Conservation (phyloP, 2,797 vertebrate species). For the Semotilus atromaculatus region DNA sequence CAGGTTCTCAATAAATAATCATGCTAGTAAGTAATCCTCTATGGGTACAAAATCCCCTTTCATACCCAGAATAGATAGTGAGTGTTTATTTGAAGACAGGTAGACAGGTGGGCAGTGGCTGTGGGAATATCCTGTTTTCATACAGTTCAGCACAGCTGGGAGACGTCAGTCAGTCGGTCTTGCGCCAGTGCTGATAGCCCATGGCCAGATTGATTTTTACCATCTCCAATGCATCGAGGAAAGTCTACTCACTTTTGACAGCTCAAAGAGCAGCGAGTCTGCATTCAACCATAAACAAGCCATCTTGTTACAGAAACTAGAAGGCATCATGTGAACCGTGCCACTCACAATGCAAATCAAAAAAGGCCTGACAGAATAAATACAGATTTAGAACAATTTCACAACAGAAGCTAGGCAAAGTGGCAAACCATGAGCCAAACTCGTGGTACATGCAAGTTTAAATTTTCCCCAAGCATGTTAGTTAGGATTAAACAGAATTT, state of each 20-base stretch:
- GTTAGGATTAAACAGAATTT: no score
- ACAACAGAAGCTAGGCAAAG: neutral
- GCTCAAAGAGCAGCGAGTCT: neutral
- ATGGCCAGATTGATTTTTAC: conserved; percentile 26
- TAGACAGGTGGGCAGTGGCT: conserved; percentile 11
- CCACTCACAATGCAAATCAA: neutral
- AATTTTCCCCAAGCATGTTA: neutral
- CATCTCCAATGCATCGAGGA: conserved; percentile 29
- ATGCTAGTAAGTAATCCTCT: neutral
- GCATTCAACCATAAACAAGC: neutral
- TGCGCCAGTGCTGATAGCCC: neutral
- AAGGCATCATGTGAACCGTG: neutral
- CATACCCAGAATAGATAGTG: neutral
- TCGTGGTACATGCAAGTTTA: neutral
- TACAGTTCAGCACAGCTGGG: conserved; percentile 14
- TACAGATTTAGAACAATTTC: neutral
- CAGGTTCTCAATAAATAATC: conserved; percentile 1
- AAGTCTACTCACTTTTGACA: conserved; percentile 24
- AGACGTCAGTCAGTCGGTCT: conserved; percentile 13
- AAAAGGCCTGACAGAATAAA: neutral
- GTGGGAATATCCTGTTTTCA: conserved; percentile 13
- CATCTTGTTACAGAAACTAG: neutral
- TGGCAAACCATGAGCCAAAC: no score
- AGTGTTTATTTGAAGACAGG: conserved; percentile 5
- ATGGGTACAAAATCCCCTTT: neutral